These are phyloP conservation scores for Phoxinus dragarum DNA, from an alignment of 2,797 vertebrate genomes.

Conservation along the genomic window DNA sequence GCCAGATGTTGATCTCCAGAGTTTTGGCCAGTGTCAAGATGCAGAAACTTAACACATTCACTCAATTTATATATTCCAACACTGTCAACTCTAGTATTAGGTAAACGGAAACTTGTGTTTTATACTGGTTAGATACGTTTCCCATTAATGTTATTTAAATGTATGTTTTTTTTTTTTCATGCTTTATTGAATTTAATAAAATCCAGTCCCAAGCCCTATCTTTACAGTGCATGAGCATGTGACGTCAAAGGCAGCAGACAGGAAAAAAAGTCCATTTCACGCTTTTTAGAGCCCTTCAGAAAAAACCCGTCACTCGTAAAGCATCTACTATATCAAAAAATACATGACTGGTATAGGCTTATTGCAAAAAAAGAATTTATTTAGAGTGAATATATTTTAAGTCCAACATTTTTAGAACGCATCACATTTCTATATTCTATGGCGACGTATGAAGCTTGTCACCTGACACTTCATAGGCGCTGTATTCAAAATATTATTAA, in stretches of 20 bases:
- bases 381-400: not conserved
- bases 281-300: conserved; percentile 1
- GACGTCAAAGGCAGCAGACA: conserved; percentile 22
- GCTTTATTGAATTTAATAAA: not conserved
- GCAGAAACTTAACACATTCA: not conserved
- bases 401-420: not conserved
- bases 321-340: not conserved
- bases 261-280: conserved; percentile 17
- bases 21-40: not conserved
- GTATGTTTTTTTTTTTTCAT: not conserved
- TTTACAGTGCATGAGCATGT: not conserved
- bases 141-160: not conserved
- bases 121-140: not conserved
- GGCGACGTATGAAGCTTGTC: not conserved
- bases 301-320: conserved; percentile 13
- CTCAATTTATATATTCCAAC: not conserved
- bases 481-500: not conserved
- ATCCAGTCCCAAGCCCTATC: not conserved
- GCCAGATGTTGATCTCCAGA: not conserved
- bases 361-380: not conserved
- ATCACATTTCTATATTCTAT: not conserved
- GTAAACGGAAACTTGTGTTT: not conserved
- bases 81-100: not conserved
- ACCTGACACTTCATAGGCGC: not conserved
- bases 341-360: not conserved